A percentile compares a stretch with the other conserved stretches of the same genome.
These are phyloP conservation scores for Brassicogethes aeneus DNA, from an alignment of 2,888 invertebrate species.

Conservation along the genomic window DNA sequence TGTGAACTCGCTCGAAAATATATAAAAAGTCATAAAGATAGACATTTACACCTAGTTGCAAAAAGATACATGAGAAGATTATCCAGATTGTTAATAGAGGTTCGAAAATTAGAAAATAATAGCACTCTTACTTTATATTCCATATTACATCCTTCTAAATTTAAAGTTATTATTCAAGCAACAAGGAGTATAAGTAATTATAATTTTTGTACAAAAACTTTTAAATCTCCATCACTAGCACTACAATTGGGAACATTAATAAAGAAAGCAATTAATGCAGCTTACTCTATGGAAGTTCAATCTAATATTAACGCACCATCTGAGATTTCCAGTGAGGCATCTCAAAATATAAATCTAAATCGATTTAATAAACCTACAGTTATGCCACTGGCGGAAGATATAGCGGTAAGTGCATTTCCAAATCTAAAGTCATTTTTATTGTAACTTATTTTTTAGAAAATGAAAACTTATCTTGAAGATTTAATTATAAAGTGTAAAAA, in stretches of 20 bases:
- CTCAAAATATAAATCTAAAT: not conserved
- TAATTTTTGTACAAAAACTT: not conserved
- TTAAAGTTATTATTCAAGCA: not conserved
- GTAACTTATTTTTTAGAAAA: not conserved
- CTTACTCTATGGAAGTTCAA: slow-evolving; percentile 8
- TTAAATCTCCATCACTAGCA: slow-evolving; percentile 11
- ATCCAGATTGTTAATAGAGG: slow-evolving; percentile 5
- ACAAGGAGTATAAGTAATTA: not conserved
- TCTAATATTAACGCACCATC: not conserved
- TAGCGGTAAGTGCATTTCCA: slow-evolving; percentile 1
- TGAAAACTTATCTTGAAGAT: not conserved
- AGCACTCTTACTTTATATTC: not conserved
- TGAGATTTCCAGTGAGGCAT: not conserved
- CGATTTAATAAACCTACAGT: slow-evolving; percentile 5
- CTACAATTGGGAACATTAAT: slow-evolving; percentile 13
- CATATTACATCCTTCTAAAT: not conserved
- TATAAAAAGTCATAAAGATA: slow-evolving; percentile 13
- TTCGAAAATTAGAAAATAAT: not conserved
- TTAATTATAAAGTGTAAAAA: slow-evolving; percentile 1
- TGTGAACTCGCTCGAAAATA: slow-evolving; percentile 15
- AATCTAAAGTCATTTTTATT: not conserved
- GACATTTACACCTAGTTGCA: slow-evolving; percentile 15
- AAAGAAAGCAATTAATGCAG: slow-evolving; percentile 8
- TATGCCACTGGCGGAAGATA: slow-evolving; percentile 13
- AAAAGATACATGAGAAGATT: slow-evolving; percentile 12